Evolutionary conservation across 1,140 invertebrate species (phyloP), one percentile per base, ranked within the genome.

Genomic region (Leptoteleia sp.): DNA sequence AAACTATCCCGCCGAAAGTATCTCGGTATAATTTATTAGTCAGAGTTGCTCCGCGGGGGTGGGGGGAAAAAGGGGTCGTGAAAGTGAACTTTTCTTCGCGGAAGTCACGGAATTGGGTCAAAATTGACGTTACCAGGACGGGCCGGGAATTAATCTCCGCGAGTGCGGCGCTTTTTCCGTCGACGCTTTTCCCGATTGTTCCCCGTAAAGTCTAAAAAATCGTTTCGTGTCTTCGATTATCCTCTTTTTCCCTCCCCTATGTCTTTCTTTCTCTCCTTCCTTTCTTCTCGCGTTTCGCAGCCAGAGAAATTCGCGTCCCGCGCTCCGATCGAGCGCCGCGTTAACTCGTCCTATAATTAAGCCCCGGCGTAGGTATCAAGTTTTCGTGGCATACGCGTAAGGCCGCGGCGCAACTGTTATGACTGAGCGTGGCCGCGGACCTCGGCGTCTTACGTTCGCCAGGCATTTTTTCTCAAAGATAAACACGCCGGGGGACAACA

Each of bases 301-400:
- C n/a, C n/a, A n/a, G n/a, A n/a, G 15, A 57, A 45, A 73, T 62
- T 57, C 42, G n/a, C 33, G 33, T 40, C 5, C 19, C 4, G 54
- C 64, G 62, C 27, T 48, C 45, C 54, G 43, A 65, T 65, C 33
- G 48, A 57, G 31, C 25, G 5, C 42, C 35, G 16, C 54, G 52
- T n/a, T 59, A 38, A 42, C 65, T 50, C 37, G 54, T 70, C 52
- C 50, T 59, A 70, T 70, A 72, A 72, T 72, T 73, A 73, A 64
- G 47, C n/a, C 47, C 19, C 42, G 42, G 19, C 57, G 11, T 12
- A 47, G 27, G 38, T 61, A 38, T 40, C 42, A 43, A 50, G 57
- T 59, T 78, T 59, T 72, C 54, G 27, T 37, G 11, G 45, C 38
- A 33, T n/a, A 12, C 29, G 11, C 35, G 29, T 52, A 52, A 65